phyloP scores from a whole-genome alignment of 1,140 invertebrate species.

The Papilio xuthus region DNA sequence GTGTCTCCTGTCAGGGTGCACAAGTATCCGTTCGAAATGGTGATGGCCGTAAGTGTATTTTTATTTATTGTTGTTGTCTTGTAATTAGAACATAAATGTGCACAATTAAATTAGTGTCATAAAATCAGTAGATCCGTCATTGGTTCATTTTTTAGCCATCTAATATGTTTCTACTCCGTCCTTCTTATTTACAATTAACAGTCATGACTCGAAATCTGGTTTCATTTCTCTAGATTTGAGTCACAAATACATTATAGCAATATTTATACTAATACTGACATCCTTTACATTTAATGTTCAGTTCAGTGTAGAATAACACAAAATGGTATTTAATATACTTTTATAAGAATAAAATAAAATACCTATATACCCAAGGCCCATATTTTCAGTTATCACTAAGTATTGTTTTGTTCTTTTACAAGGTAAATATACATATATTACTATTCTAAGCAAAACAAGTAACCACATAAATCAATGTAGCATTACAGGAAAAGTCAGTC shows the following conservation, averaged over 20 bases:
- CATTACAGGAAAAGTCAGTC: not conserved
- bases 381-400: not conserved
- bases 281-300: not conserved
- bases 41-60: constrained; percentile 94
- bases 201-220: not conserved
- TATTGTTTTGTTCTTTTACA: constrained; percentile 34
- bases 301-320: not conserved
- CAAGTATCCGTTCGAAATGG: constrained; percentile 97
- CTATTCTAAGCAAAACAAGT: not conserved
- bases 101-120: constrained; percentile 9
- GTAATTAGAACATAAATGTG: not conserved
- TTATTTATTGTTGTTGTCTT: constrained; percentile 25
- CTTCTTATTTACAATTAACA: not conserved
- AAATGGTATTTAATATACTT: not conserved
- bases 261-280: not conserved
- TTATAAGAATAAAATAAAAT: too few relatives aligned
- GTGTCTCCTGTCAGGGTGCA: constrained; percentile 97
- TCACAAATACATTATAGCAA: too few relatives aligned
- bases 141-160: not conserved
- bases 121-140: constrained; percentile 1
- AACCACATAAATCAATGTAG: not conserved
- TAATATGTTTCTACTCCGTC: not conserved
- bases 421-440: not conserved
- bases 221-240: not conserved
- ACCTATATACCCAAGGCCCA: too few relatives aligned